phyloP scores from a whole-genome alignment of 2,888 invertebrate species.

The Drosophila rubida region DNA sequence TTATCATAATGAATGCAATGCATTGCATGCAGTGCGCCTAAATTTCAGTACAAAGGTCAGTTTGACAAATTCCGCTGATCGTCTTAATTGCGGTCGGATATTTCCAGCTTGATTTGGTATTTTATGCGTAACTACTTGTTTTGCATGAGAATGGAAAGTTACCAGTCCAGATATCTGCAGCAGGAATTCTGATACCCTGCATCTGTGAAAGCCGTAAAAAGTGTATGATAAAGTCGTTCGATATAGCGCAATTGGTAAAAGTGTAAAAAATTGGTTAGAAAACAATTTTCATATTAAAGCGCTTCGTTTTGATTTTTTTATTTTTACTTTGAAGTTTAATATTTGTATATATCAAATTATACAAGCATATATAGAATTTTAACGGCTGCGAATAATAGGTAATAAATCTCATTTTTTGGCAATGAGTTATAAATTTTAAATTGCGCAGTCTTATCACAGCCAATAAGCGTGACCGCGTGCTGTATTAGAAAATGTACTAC shows the following conservation, averaged over 20 bases:
- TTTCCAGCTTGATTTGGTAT: constrained; percentile 4
- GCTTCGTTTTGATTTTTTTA: not conserved
- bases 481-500: not conserved
- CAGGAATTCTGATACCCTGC: constrained; percentile 7
- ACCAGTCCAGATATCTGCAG: constrained; percentile 9
- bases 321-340: not conserved
- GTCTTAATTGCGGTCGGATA: constrained; percentile 13
- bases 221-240: not conserved
- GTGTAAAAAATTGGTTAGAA: not conserved
- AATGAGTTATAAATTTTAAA: not conserved
- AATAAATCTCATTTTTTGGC: not conserved
- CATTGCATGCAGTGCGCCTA: not conserved
- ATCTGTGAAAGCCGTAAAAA: not conserved
- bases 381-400: not conserved
- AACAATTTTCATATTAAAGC: too few relatives aligned
- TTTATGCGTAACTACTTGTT: not conserved
- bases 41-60: constrained; percentile 32
- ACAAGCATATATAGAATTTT: not conserved
- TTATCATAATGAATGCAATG: not conserved
- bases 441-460: not conserved
- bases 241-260: too few relatives aligned
- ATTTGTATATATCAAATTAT: not conserved
- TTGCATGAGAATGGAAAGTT: constrained; percentile 7
- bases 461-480: not conserved
- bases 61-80: constrained; percentile 6